Base-by-base conservation (phyloP, 2,113 vertebrate genomes). In the Sebastes schlegelii region DNA sequence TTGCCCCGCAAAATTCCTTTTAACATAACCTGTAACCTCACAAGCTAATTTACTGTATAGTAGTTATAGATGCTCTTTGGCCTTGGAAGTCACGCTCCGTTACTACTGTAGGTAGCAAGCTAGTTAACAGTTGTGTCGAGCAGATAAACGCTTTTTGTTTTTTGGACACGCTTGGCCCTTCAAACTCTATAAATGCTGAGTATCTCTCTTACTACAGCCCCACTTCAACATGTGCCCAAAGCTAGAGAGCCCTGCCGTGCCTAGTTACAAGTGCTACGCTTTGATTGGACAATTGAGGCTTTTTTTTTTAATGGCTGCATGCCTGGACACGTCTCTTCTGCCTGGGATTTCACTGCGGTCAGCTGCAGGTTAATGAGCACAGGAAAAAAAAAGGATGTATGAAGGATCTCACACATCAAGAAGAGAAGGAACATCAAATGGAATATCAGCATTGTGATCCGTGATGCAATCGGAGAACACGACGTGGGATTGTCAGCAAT, bases 321-420 rank as follows among this genome's bases (percentile, higher is more conserved):
- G 40, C n/a, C 0, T 52, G 46, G 46, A 14, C 43, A 1, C 6
- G 23, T 54, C 67, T 3, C 58, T 34, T 72, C 51, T 26, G 43
- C 43, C 62, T 51, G 73, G 49, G 80, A 48, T 21, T 57, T 71
- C 11, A 26, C 49, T 51, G 26, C 6, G 45, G 60, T 70, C 65
- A 71, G 66, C 43, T 45, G 52, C 4, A 14, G 80, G 60, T 67
- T 62, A 34, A 48, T 9, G 45, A 51, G 55, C 10, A n/a, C 17
- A 57, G 17, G 46, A 0, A n/a, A 14, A 60, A 14, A 16, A 34
- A 34, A 34, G 51, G 42, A 42, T 4, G 46, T 1, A 14, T 7
- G 23, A 14, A n/a, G 52, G 21, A 17, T 26, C n/a, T 46, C 6
- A 13, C 5, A 34, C 63, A 55, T 40, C 34, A 34, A 45, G n/a